Base-by-base conservation (phyloP, 2,888 invertebrate species). In the Drosophila meridiana region DNA sequence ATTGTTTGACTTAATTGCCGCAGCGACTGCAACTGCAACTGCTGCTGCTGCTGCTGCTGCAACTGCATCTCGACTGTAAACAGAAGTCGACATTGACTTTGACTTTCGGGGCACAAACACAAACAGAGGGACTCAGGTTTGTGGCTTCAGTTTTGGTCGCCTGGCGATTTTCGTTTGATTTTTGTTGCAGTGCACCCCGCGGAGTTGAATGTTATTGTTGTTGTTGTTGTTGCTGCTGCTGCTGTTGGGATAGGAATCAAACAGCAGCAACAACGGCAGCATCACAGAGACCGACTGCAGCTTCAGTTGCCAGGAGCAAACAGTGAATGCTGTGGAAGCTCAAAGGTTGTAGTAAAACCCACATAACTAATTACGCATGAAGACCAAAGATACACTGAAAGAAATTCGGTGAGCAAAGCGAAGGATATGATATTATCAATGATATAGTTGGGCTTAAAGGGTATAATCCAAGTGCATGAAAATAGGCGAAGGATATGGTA, bases 1-100 rank as follows among this genome's bases (percentile, higher is more conserved):
- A 73, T 78, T 83, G 81, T 80, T 76, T 68, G 73, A 78, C 47
- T 78, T 86, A 86, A 86, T 83, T 86, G 86, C 83, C 81, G 60
- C 66, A 65, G 55, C 62, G 58, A 74, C 63, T 38, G 43, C 58
- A 28, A 62, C 63, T 32, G 74, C 57, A 42, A 62, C 83, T 83
- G 78, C 42, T 7, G 7, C 42, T 40, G 40, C 40, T 6, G 36
- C 36, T 38, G 36, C 36, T 38, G 58, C 68, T 40, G 73, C 57
- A 50, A 67, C 80, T 83, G 78, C 83, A 47, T 3, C 52, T 75
- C 52, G 40, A 50, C 50, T 65, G 73, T 66, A 72, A 66, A 60
- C 72, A 66, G 60, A 5, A 65, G 65, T 20, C 68, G 68, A 63
- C 45, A 64, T 71, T 71, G 71, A 71, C 71, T 70, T 70, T 70